Evolutionary conservation across 1,140 invertebrate species (phyloP).

Genomic region (Daktulosphaira vitifoliae): DNA sequence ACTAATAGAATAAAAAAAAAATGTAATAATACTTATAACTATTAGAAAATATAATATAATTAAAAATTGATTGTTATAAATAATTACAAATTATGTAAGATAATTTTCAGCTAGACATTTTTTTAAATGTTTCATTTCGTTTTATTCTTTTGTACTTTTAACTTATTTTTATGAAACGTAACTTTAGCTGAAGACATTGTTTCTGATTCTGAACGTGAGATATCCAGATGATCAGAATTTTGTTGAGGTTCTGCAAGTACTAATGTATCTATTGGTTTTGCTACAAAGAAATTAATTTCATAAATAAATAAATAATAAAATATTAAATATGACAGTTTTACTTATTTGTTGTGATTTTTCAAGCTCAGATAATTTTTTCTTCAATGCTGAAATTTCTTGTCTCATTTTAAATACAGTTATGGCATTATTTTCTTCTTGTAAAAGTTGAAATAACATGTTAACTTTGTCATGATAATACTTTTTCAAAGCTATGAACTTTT

Average conservation of each 20-base stretch:
- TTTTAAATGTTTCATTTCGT: no score
- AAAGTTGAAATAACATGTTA: background rate
- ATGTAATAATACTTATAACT: no score
- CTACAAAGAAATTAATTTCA: background rate
- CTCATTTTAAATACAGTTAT: background rate
- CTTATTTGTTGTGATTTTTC: background rate
- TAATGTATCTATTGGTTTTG: background rate
- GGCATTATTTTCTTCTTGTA: conserved; percentile 19
- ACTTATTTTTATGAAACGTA: background rate
- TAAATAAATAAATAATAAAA: background rate
- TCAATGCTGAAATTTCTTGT: background rate
- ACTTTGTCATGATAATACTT: conserved; percentile 18
- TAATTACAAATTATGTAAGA: no score
- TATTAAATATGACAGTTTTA: no score
- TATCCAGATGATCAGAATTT: background rate
- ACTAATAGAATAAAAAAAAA: no score
- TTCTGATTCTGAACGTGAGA: conserved; percentile 16
- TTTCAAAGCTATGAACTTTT: background rate
- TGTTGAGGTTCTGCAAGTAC: background rate
- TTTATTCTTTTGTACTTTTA: conserved; percentile 18
- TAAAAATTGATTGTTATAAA: no score
- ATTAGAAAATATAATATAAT: no score
- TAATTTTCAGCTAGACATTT: no score
- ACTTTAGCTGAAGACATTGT: conserved; percentile 6
- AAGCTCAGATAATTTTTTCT: conserved; percentile 14